phyloP scores from a whole-genome alignment of 2,797 vertebrate genomes.

The Taenioides sp. region DNA sequence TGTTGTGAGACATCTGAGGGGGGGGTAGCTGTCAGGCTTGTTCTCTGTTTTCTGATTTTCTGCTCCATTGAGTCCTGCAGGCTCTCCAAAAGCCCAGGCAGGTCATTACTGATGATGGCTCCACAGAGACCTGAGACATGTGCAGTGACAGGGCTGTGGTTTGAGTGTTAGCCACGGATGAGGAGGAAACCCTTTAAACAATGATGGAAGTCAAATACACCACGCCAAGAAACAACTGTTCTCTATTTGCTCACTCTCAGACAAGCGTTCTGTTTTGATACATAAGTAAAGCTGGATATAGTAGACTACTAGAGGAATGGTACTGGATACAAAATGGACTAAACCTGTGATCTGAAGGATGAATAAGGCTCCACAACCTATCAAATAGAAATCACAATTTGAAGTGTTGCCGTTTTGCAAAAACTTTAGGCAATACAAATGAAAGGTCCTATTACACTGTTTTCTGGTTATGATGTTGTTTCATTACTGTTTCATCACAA shows the following conservation, averaged over 20 bases:
- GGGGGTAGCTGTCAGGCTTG: conserved; percentile 19
- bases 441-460: no score
- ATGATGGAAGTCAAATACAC: conserved; percentile 3
- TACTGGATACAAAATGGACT: not conserved
- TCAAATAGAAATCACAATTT: no score
- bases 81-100: conserved; percentile 32
- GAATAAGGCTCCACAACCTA: no score
- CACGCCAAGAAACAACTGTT: conserved; percentile 11
- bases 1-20: conserved; percentile 18
- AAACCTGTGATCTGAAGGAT: not conserved
- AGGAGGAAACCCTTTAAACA: conserved; percentile 24
- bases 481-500: no score
- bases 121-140: conserved; percentile 38
- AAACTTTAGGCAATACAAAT: no score
- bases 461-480: no score
- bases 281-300: not conserved
- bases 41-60: conserved; percentile 61
- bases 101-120: conserved; percentile 50
- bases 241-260: not conserved
- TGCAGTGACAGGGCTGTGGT: conserved; percentile 36
- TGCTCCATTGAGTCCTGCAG: conserved; percentile 54
- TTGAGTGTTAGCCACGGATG: conserved; percentile 32
- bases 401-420: no score
- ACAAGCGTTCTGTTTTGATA: not conserved
- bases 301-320: not conserved